These are phyloP conservation scores for Eidolon dupreanum DNA, from an alignment of 2,797 vertebrate species.

Conservation along the genomic window DNA sequence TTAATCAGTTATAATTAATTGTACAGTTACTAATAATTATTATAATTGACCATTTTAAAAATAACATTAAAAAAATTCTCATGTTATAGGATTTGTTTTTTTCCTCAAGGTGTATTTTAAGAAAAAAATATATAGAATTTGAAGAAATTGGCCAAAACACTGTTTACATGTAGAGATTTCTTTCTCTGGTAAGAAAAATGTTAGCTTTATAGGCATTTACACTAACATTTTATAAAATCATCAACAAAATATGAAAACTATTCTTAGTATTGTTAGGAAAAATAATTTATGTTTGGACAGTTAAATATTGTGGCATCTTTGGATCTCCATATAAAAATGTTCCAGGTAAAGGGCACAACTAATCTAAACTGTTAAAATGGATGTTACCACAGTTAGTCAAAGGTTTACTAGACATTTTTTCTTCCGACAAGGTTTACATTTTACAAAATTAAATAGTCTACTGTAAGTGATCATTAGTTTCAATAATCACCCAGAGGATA, in stretches of 20 bases:
- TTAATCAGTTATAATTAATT: slow-evolving; percentile 35
- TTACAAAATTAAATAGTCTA: slow-evolving; percentile 22
- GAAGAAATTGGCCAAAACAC: slow-evolving; percentile 13
- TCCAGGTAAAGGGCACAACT: background rate
- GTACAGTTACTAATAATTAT: background rate
- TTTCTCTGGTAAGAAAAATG: slow-evolving; percentile 20
- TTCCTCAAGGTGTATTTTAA: background rate
- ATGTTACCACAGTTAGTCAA: background rate
- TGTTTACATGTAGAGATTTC: background rate
- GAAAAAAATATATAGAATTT: background rate
- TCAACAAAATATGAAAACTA: slow-evolving; percentile 4
- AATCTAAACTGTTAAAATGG: background rate
- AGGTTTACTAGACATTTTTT: background rate
- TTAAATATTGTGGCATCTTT: background rate
- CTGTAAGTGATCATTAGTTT: background rate
- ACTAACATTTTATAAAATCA: background rate
- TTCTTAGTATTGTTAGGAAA: background rate
- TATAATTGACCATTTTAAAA: background rate
- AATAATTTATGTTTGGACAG: background rate
- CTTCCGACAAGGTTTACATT: background rate
- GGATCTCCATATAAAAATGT: background rate
- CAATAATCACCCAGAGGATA: background rate
- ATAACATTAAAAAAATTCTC: background rate
- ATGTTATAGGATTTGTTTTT: background rate
- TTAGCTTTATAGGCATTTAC: background rate